Evolutionary conservation across 2,888 invertebrate species (phyloP), one percentile per base, ranked within the genome.

Genomic region (Nymphalis urticae): DNA sequence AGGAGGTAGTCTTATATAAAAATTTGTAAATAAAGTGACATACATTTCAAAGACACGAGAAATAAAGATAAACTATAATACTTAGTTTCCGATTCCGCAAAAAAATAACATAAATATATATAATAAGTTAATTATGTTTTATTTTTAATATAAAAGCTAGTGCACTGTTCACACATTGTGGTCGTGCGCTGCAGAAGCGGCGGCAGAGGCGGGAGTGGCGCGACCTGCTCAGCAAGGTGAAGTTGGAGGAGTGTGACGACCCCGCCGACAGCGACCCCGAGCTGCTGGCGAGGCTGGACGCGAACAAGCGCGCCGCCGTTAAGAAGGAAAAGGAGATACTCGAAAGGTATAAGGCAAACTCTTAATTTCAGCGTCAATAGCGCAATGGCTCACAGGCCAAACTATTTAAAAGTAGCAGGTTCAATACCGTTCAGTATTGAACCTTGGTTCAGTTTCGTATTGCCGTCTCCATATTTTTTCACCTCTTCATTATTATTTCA

Each of bases 191-290:
- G 2, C 89, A 89, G 65, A 80, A 80, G 69, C 81, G 79, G 0
- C 85, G 91, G 0, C 85, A 89, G 73, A 77, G 76, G 19, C 82
- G 87, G 7, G 90, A 90, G 66, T 91, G 85, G 89, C 88, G 73
- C 66, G 88, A 81, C 82, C 86, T 88, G 79, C 79, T 82, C 79
- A 81, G 69, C 76, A 87, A 70, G 75, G 86, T 79, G 69, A 81
- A 76, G 76, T 76, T 72, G 17, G 75, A 81, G 4, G 70, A 75
- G 0, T 64, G 73, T 0, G 76, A 65, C 0, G 95, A 95, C 82
- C 95, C 95, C 0, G 95, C 95, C 0, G 84, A 92, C 9, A 77
- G 81, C 0, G 94, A 95, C 78, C 82, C 89, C 0, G 77, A 80
- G 9, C 83, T 95, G n/a, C 77, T 85, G 60, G 90, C 90, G 13